phyloP scores from a whole-genome alignment of 64 coral and sea anemone species.

The Acropora yongei region DNA sequence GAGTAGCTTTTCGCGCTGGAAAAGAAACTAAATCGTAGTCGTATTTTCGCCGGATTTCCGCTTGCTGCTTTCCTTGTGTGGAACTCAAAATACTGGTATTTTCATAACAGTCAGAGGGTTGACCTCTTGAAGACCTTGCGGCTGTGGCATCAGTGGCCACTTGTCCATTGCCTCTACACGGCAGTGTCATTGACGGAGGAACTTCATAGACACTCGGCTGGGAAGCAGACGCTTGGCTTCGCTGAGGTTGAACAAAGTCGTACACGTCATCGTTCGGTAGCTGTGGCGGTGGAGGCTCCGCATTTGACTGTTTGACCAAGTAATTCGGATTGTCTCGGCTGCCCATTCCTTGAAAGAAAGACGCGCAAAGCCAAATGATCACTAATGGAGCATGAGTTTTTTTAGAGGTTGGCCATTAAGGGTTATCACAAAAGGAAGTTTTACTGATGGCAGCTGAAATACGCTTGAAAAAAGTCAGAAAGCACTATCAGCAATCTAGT shows the following conservation, averaged over 20 bases:
- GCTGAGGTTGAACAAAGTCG: conserved; percentile 44
- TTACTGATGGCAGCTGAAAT: too few species aligned
- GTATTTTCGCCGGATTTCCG: not conserved
- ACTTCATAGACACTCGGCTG: conserved; percentile 28
- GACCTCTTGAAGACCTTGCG: not conserved
- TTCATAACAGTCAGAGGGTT: conserved; percentile 37
- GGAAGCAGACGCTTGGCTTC: not conserved
- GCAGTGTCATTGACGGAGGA: not conserved
- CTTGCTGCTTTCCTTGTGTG: not conserved
- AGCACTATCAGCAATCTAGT: too few species aligned
- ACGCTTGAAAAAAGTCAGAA: too few species aligned
- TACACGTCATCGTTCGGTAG: conserved; percentile 14
- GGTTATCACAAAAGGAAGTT: too few species aligned
- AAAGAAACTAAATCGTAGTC: conserved; percentile 52
- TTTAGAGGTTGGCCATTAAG: too few species aligned
- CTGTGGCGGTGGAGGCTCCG: not conserved
- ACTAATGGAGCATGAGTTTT: too few species aligned
- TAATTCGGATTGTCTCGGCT: conserved; percentile 25
- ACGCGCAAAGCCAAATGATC: not conserved
- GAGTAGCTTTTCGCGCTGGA: conserved; percentile 20
- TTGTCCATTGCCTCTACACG: conserved; percentile 19
- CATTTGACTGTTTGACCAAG: conserved; percentile 16
- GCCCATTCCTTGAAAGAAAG: conserved; percentile 11
- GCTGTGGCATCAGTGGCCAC: not conserved
- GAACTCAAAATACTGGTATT: not conserved